Percentiles rank a stretch among this genome's conserved stretches.
phyloP scores from a whole-genome alignment of 2,113 vertebrate species.

The Ochotona princeps region DNA sequence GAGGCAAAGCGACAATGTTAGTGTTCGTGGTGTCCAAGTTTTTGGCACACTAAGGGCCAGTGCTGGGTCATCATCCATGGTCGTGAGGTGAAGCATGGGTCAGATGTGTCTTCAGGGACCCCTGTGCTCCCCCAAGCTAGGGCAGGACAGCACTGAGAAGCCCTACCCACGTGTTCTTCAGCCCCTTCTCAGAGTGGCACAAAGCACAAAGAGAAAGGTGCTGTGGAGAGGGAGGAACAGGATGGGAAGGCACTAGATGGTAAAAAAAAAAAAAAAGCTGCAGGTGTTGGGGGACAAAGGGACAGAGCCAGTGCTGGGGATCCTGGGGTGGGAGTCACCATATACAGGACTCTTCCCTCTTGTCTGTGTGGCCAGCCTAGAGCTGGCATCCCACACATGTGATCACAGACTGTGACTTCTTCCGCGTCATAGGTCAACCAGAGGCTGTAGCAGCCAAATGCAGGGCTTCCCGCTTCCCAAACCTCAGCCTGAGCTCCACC shows the following conservation, averaged over 20 bases:
- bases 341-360: rapidly evolving
- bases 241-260: rapidly evolving
- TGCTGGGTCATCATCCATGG: background rate
- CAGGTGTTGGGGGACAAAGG: rapidly evolving
- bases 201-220: too few relatives aligned
- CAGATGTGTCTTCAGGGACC: background rate
- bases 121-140: background rate
- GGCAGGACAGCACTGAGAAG: rapidly evolving
- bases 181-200: background rate
- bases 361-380: background rate
- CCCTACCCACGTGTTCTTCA: background rate
- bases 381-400: background rate
- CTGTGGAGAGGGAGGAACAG: rapidly evolving
- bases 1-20: background rate
- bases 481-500: background rate
- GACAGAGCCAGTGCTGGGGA: rapidly evolving
- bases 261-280: too few relatives aligned
- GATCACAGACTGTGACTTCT: rapidly evolving
- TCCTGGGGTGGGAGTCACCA: rapidly evolving
- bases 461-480: too few relatives aligned
- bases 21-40: background rate
- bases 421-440: background rate
- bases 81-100: too few relatives aligned
- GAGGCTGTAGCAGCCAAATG: too few relatives aligned
- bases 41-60: background rate